Evolutionary conservation across 2,113 vertebrate genomes (phyloP), one percentile per base, ranked within the genome.

Genomic region (Grallaria varia): DNA sequence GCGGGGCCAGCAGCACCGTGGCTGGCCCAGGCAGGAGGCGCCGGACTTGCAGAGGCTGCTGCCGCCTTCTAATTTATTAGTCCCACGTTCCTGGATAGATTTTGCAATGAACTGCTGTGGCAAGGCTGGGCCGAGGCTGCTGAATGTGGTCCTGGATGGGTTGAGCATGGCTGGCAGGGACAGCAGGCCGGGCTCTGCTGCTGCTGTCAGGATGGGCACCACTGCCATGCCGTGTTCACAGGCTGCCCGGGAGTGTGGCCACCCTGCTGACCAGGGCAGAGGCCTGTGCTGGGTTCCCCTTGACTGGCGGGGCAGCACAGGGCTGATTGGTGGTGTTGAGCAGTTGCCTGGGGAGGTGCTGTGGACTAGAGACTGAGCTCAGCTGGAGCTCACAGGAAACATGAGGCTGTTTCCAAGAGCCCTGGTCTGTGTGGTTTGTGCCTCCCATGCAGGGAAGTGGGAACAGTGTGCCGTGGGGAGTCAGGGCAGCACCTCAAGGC

Each of bases 11-110:
- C 4, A 52, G 60, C 24, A 12, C 45, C 52, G 52, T 30, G 52
- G 33, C 1, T 1, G 52, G 50, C 50, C 25, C 0, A 6, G 27
- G 40, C 60, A 83, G 55, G 56, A 77, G 71, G 25, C 28, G 47
- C 77, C 3, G 4, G 66, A 42, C 92, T 84, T 37, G 30, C 77
- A 50, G 14, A 89, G 56, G 84, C 87, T 95, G 77, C 86, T 96
- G 73, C 66, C 72, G 82, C 62, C 56, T 80, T 82, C 66, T 91
- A 89, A 89, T 89, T 93, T 91, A 93, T 97, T 89, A 94, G 90
- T 75, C 39, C 87, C 33, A 27, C 47, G 66, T 68, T 84, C 80
- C 69, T 87, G 15, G 93, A 84, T 62, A 68, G 94, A 60, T 72
- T 89, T 75, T 81, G 17, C 75, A 87, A 53, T 6, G 60, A 67